Evolutionary conservation across 2,113 vertebrate genomes (phyloP), one percentile per base, ranked within the genome.

Genomic region (Notothenia rossii): DNA sequence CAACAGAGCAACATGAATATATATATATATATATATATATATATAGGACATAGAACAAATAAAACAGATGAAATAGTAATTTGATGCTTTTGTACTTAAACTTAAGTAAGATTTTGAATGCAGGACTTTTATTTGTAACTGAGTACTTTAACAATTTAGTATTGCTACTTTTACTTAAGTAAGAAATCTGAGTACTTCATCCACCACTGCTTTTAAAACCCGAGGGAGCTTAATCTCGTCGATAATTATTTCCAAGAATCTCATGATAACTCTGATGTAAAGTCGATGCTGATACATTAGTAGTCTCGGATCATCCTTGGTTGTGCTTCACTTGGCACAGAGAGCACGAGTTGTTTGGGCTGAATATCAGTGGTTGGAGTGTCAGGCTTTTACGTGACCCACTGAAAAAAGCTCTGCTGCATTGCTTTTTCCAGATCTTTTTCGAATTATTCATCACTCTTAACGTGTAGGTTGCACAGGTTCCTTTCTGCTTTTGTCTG

Each of bases 401-500:
- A 60, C 66, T 85, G 54, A 77, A 75, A 78, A 40, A 81, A 77
- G 66, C 73, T 72, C 29, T 81, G 73, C 75, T 53, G 67, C 83
- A 61, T 66, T 59, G 69, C 69, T 83, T 85, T 82, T 89, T 84
- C 45, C 65, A 69, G 50, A 59, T 75, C 82, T 84, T 84, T 84
- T 80, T 15, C 73, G 67, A 86, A 79, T 81, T 85, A 81, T 87
- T 86, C 83, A 75, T 90, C 61, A 76, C 83, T 91, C 85, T 87
- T 80, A 84, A 79, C 46, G 80, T 90, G 89, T 89, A 90, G 84
- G 87, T 83, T 89, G 86, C 72, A 75, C 48, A 48, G 72, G 77
- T 86, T 88, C 77, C 62, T 87, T 89, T 84, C 51, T 88, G 54
- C 71, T 77, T 88, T 91, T 89, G 79, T 88, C 86, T 86, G 85